Conservation (phyloP, 2,113 vertebrate species). For the Neolamprologus modestus region DNA sequence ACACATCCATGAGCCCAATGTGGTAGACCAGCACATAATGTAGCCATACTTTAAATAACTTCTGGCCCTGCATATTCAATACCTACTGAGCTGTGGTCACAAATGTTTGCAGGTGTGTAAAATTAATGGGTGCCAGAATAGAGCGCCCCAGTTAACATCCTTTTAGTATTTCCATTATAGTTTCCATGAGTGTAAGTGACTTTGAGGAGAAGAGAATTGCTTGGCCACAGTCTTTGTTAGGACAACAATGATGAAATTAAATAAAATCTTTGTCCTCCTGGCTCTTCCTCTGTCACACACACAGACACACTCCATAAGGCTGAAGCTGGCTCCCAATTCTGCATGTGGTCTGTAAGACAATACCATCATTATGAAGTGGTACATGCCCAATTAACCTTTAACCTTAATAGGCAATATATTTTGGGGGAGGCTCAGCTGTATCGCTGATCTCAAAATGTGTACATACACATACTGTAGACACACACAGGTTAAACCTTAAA, state of each 20-base stretch:
- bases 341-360: conserved; percentile 63
- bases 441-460: not conserved
- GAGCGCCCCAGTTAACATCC: not conserved
- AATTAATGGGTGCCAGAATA: not conserved
- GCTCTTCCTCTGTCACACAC: not conserved
- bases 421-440: conserved; percentile 7
- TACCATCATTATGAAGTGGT: conserved; percentile 55
- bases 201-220: not conserved
- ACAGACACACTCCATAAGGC: conserved; percentile 4
- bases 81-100: not conserved
- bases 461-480: not conserved
- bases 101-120: not conserved
- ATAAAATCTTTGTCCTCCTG: not conserved
- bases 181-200: not conserved
- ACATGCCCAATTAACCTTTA: conserved; percentile 42
- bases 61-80: not conserved
- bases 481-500: not conserved
- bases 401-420: conserved; percentile 38
- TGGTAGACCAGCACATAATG: not conserved
- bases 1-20: not conserved
- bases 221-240: not conserved
- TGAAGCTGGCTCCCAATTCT: not conserved
- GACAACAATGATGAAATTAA: conserved; percentile 20
- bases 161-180: not conserved
- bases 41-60: not conserved